Evolutionary conservation across 2,797 vertebrate genomes (phyloP), one percentile per base, ranked within the genome.

Genomic region (Melanotaenia boesemani): DNA sequence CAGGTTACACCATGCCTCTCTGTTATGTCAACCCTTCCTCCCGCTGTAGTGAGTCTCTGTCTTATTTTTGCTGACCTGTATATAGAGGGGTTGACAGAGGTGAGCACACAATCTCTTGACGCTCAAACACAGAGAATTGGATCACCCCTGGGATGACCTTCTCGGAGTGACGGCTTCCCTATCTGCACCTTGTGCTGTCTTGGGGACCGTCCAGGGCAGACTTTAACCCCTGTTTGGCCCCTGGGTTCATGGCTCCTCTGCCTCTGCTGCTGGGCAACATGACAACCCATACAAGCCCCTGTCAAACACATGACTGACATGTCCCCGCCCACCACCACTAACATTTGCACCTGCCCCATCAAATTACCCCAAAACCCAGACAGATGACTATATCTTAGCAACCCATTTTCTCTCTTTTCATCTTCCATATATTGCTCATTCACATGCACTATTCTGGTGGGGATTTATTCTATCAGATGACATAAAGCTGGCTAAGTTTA

Each of bases 251-350:
- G 67, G 73, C 73, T 80, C 72, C 72, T 80, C 82, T 76, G 75
- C 81, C 37, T 82, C 16, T 37, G 83, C 87, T 87, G 89, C 84
- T 30, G 70, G 83, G 85, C 88, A 87, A 93, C 92, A 91, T 88
- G 91, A 94, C 93, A 94, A 94, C 94, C 95, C 94, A 94, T 95
- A 95, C 92, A 93, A 95, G 93, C 88, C 93, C 91, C 93, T 95
- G 93, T 95, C 96, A 97, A 89, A 95, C 90, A 86, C 93, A 91
- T 91, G 94, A 94, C 91, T 94, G 94, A 96, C 96, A 96, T 85
- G 81, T 89, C 88, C 83, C 93, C 93, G 86, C 90, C 91, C 85
- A 87, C 72, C 55, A 72, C 58, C 18, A 76, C 67, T 69, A 80
- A 85, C 78, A 74, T 79, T 86, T 74, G 74, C 85, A 64, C 71